Evolutionary conservation across 1,140 invertebrate genomes (phyloP).

Genomic region (Callitettix versicolor): DNA sequence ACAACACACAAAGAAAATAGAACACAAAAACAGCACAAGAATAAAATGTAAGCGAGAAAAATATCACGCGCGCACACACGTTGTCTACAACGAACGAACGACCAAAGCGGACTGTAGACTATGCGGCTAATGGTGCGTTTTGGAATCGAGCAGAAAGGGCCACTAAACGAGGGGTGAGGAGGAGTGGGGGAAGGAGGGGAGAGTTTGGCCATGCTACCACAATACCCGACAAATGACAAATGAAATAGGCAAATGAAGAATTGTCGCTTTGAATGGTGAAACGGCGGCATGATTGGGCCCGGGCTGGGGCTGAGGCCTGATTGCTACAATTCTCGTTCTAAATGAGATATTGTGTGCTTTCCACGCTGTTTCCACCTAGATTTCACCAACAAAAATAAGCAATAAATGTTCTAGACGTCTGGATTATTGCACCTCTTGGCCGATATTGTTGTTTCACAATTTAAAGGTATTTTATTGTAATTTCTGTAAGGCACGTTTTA

Average conservation of each 20-base stretch:
- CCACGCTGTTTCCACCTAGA: not conserved
- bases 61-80: too few relatives aligned
- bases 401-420: not conserved
- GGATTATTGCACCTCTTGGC: not conserved
- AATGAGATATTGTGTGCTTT: slow-evolving; percentile 8
- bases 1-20: too few relatives aligned
- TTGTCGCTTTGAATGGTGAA: slow-evolving; percentile 29
- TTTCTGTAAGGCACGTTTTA: too few relatives aligned
- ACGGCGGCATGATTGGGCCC: slow-evolving; percentile 12
- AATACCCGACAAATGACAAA: slow-evolving; percentile 38
- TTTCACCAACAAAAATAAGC: not conserved
- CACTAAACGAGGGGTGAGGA: not conserved
- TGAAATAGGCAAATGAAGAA: slow-evolving; percentile 42
- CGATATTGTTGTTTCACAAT: too few relatives aligned
- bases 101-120: too few relatives aligned
- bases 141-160: slow-evolving; percentile 5
- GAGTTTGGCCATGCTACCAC: slow-evolving; percentile 23
- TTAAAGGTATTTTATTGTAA: too few relatives aligned
- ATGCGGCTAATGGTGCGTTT: slow-evolving; percentile 7
- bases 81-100: too few relatives aligned
- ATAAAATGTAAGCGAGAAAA: too few relatives aligned
- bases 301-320: too few relatives aligned
- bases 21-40: too few relatives aligned
- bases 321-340: too few relatives aligned
- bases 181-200: not conserved